A percentile compares a stretch with the other conserved stretches of the same genome.
phyloP scores from a whole-genome alignment of 2,797 vertebrate species.

The Siniperca obscura region DNA sequence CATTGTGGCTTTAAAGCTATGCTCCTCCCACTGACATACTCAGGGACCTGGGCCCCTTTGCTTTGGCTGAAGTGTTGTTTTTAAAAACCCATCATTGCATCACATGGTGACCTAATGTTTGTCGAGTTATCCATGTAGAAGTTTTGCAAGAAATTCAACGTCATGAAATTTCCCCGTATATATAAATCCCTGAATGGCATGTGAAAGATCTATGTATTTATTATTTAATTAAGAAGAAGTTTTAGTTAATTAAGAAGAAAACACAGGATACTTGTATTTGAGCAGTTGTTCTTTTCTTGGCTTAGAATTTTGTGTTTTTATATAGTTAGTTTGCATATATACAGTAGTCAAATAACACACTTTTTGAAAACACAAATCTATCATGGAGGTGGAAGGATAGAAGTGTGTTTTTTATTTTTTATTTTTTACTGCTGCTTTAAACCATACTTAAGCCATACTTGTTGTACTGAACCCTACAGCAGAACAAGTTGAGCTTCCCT shows the following conservation, averaged over 20 bases:
- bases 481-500: constrained; percentile 93
- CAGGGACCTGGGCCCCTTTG: background rate
- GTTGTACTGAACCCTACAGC: constrained; percentile 69
- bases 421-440: background rate
- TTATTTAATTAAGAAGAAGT: too few relatives aligned
- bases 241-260: background rate
- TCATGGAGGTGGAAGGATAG: background rate
- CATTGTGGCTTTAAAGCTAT: background rate
- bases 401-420: background rate
- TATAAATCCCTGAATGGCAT: background rate
- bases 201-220: background rate
- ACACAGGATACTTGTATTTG: background rate
- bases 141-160: background rate
- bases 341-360: too few relatives aligned
- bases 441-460: background rate
- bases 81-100: background rate
- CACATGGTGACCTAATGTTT: constrained; percentile 7
- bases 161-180: background rate
- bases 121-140: background rate
- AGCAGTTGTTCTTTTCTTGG: background rate
- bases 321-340: background rate
- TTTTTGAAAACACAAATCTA: background rate
- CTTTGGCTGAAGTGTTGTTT: background rate
- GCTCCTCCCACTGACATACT: background rate
- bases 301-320: too few relatives aligned